Evolutionary conservation across 1,140 invertebrate species (phyloP).

Genomic region (Brachionus rotundiformis): DNA sequence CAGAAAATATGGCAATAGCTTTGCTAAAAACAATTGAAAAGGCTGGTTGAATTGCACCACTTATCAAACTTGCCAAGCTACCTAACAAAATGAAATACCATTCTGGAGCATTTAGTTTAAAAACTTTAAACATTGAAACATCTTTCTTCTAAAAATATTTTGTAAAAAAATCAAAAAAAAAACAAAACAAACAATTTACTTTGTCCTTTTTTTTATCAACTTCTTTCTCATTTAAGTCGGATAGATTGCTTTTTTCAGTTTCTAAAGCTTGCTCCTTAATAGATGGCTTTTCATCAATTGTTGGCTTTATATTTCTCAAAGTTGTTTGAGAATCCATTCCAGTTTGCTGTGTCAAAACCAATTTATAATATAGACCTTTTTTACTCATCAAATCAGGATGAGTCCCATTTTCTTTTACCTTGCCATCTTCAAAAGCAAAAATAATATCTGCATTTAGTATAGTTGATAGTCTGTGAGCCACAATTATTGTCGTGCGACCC

Average conservation of each 20-base stretch:
- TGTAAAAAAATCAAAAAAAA: too few species aligned
- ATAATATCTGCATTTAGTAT: conserved; percentile 90
- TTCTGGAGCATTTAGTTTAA: conserved; percentile 76
- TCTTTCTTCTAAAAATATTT: conserved; percentile 47
- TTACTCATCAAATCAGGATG: conserved; percentile 44
- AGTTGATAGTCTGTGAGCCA: conserved; percentile 74
- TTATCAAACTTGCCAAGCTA: conserved; percentile 71
- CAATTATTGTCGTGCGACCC: conserved; percentile 63
- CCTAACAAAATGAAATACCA: conserved; percentile 75
- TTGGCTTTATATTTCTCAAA: conserved; percentile 4
- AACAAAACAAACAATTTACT: neutral
- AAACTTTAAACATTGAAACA: conserved; percentile 67
- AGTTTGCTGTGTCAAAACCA: conserved; percentile 35
- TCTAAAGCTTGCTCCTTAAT: too few species aligned
- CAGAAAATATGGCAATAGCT: conserved; percentile 54
- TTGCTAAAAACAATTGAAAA: conserved; percentile 79
- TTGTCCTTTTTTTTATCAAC: neutral
- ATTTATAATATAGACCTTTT: conserved; percentile 52
- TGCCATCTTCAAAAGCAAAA: conserved; percentile 81
- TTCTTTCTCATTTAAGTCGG: neutral
- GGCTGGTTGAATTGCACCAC: conserved; percentile 75
- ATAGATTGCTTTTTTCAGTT: conserved; percentile 48
- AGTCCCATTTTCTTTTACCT: conserved; percentile 79
- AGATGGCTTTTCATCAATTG: neutral
- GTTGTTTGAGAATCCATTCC: neutral